Evolutionary conservation across 2,888 invertebrate genomes (phyloP), one percentile per base, ranked within the genome.

Genomic region (Rhagium mordax): DNA sequence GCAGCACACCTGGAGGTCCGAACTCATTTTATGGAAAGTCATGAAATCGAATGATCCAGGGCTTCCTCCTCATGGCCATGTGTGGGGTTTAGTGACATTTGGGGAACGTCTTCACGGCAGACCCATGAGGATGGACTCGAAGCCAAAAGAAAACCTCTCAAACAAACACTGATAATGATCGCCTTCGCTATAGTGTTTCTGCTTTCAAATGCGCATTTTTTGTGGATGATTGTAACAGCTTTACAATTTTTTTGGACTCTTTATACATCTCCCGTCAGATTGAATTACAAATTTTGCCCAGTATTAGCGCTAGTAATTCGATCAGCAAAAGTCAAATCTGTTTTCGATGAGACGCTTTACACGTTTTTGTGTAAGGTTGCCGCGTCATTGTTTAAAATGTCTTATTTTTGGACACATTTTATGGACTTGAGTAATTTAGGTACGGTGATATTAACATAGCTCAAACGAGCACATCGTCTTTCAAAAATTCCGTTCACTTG

Each of bases 1-100:
- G 95, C 96, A 47, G 90, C 92, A 70, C 93, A 95, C 81, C 90
- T 98, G 76, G 96, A 97, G 89, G 96, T 96, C 78, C 92, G 94
- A 84, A 90, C 91, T 74, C 91, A 93, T 83, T 93, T 94, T 85
- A 89, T 91, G 81, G 93, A 93, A 77, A 89, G 88, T 83, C 90
- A 90, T 85, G 91, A 91, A 87, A 88, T 90, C 86, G 91, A 91
- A 90, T 91, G 91, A 91, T 91, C 90, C 89, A 88, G 89, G 87
- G 89, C 89, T 88, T 88, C 86, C 87, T 86, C 88, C 88, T 87
- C 88, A 86, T 87, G 86, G 87, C 84, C 83, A 83, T 84, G 85
- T 83, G 83, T 84, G 85, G 85, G 85, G 83, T 85, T 84, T 83
- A 84, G 81, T 76, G 76, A 74, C 75, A 79, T 76, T 77, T 76